Conservation (phyloP, 2,888 invertebrate species). For the Sesamia inferens region DNA sequence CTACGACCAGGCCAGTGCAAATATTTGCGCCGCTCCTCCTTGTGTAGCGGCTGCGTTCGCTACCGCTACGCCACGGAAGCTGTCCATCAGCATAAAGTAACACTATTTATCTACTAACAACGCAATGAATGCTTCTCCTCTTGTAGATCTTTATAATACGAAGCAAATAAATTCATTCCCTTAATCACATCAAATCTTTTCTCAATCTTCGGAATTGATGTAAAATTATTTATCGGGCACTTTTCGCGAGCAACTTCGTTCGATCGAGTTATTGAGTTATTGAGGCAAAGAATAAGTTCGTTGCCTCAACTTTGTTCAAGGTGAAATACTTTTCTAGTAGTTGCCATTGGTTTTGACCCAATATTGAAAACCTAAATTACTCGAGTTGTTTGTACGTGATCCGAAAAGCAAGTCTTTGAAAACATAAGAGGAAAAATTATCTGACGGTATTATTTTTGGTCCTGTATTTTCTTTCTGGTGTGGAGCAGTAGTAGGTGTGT, state of each 20-base stretch:
- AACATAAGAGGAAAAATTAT: slow-evolving; percentile 2
- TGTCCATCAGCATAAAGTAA: no score
- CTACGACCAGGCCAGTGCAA: no score
- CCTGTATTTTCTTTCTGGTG: neutral
- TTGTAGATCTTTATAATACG: neutral
- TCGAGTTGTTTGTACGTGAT: slow-evolving; percentile 37
- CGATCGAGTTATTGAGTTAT: slow-evolving; percentile 20
- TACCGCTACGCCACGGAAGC: no score
- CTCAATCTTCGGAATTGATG: slow-evolving; percentile 6
- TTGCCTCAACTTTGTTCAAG: slow-evolving; percentile 21
- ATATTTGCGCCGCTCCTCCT: no score
- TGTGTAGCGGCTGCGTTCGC: no score
- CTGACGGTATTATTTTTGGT: neutral
- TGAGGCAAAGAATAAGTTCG: neutral
- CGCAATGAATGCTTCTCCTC: neutral
- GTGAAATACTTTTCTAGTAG: slow-evolving; percentile 29
- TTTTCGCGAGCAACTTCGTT: slow-evolving; percentile 24
- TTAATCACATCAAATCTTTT: slow-evolving; percentile 27
- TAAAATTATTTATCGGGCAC: slow-evolving; percentile 20
- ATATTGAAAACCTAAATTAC: slow-evolving; percentile 47
- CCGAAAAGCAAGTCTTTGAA: slow-evolving; percentile 2
- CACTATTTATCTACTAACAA: neutral
- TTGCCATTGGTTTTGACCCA: slow-evolving; percentile 17
- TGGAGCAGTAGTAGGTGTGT: no score
- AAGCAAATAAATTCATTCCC: neutral